Base-by-base conservation (phyloP, 1,140 invertebrate genomes). In the Drosophila subpulchrella region DNA sequence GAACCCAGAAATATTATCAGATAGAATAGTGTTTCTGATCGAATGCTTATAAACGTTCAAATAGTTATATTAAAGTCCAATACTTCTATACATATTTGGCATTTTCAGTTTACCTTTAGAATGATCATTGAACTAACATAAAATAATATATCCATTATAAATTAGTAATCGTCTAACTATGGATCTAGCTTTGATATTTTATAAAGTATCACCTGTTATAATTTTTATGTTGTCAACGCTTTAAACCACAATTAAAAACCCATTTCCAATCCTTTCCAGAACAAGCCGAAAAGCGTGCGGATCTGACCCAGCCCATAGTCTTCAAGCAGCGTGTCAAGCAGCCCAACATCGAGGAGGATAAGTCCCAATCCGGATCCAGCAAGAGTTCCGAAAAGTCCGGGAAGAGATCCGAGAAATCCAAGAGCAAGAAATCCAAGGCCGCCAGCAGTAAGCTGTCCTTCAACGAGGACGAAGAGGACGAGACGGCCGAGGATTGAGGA, bases 391-490 rank as follows among this genome's bases (percentile, higher is more conserved):
- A 48, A 10, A 72, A 39, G 39, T 30, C 34, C 15, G 36, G 36
- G 0, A 60, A 24, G 17, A 59, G 70, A 60, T 70, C 80, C 3
- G 51, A 53, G 8, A 65, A 75, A 46, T 77, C 67, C 17, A 78
- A 73, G 30, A 73, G 62, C 36, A 88, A 83, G 44, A 89, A 77
- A 41, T 63, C 77, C 15, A 89, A 83, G 72, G 48, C 67, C 13
- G 15, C 67, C 73, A 55, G 24, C 30, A 89, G 70, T 53, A 89
- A 90, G 58, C 68, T 91, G 42, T 91, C 90, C 42, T 91, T 91
- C 53, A 88, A 91, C 90, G 70, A 85, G 41, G 90, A 91, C 80
- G 90, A 91, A 39, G 90, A 91, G 47, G 90, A 91, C 48, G 82
- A 78, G 46, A 68, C 68, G 50, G 71, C 30, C 57, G 59, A 75